Percentiles rank a stretch among this genome's conserved stretches.
Evolutionary conservation across 1,140 invertebrate genomes (phyloP).

Genomic region (Aphidius gifuensis): DNA sequence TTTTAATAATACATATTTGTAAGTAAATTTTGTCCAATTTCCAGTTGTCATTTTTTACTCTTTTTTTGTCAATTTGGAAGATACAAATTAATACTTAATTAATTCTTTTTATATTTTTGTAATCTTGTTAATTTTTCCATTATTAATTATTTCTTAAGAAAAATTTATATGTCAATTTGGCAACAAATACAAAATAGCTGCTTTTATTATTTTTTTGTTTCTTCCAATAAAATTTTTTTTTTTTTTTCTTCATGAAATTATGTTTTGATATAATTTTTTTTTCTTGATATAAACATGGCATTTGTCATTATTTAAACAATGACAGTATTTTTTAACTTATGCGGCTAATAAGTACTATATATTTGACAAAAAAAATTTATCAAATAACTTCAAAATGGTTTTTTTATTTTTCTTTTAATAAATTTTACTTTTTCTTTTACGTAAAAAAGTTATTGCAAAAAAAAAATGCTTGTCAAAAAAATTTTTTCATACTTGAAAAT

Average conservation of each 20-base stretch:
- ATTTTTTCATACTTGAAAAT: constrained; percentile 1
- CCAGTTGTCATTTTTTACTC: not conserved
- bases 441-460: constrained; percentile 54
- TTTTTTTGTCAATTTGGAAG: constrained; percentile 41
- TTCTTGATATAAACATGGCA: constrained; percentile 33
- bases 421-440: constrained; percentile 42
- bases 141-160: constrained; percentile 2
- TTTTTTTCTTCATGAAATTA: constrained; percentile 10
- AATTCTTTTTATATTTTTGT: constrained; percentile 16
- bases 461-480: constrained; percentile 30
- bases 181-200: constrained; percentile 42
- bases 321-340: constrained; percentile 33
- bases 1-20: constrained; percentile 35
- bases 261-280: constrained; percentile 18
- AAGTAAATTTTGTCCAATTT: constrained; percentile 10
- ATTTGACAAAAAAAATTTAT: constrained; percentile 50
- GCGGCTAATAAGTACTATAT: constrained; percentile 53
- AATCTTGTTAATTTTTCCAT: constrained; percentile 6
- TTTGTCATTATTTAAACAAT: constrained; percentile 14
- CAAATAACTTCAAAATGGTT: no score
- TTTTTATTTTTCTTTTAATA: not conserved
- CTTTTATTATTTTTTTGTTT: constrained; percentile 19
- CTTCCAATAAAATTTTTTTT: constrained; percentile 20
- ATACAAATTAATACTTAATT: constrained; percentile 50
- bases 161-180: constrained; percentile 28